Percentiles rank a stretch among this genome's conserved stretches.
Conservation (phyloP, 2,888 invertebrate species). For the Onchidella celtica region DNA sequence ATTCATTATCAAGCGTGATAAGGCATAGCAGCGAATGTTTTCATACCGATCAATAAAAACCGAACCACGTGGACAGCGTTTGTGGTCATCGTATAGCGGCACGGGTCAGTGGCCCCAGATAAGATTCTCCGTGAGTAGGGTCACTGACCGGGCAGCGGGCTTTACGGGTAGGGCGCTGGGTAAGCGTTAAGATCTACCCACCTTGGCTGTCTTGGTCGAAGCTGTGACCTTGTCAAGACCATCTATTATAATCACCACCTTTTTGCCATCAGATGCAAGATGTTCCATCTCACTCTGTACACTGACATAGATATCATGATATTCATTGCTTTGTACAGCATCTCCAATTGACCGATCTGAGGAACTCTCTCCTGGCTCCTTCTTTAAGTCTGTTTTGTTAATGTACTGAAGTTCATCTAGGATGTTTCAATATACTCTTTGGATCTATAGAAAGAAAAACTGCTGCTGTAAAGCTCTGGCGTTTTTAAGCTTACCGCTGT, state of each 20-base stretch:
- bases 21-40: too few species aligned
- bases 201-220: slow-evolving; percentile 50
- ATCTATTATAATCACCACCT: slow-evolving; percentile 48
- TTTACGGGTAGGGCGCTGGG: too few species aligned
- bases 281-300: slow-evolving; percentile 40
- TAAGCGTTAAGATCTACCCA: slow-evolving; percentile 25
- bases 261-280: slow-evolving; percentile 11
- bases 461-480: too few species aligned
- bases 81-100: too few species aligned
- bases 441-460: slow-evolving; percentile 58
- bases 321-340: slow-evolving; percentile 4
- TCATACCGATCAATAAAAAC: too few species aligned
- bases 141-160: too few species aligned
- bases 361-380: slow-evolving; percentile 23
- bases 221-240: slow-evolving; percentile 40
- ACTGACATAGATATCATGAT: slow-evolving; percentile 46
- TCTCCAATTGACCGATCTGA: slow-evolving; percentile 30
- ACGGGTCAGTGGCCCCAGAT: too few species aligned
- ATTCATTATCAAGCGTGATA: too few species aligned
- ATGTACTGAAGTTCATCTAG: slow-evolving; percentile 54
- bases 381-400: too few species aligned
- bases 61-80: too few species aligned
- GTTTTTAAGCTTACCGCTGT: too few species aligned
- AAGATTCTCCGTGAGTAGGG: too few species aligned
- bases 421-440: slow-evolving; percentile 56